A percentile compares a stretch with the other conserved stretches of the same genome.
These are phyloP conservation scores for Astropecten irregularis DNA, from an alignment of 53 echinoderm and acorn worm species.

Conservation along the genomic window DNA sequence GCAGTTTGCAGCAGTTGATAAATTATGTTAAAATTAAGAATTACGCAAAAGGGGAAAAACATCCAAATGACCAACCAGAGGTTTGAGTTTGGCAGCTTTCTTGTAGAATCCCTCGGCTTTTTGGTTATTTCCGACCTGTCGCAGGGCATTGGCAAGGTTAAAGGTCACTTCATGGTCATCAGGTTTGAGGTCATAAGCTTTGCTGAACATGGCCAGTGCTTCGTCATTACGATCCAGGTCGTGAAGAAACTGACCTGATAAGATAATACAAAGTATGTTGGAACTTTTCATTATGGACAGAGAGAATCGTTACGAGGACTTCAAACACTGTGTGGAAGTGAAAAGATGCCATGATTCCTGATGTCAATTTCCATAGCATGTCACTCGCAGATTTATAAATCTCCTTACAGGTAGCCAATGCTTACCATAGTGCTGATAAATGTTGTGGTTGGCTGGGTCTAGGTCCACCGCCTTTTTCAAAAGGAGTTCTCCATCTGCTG, in stretches of 20 bases:
- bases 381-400: no score
- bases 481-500: conserved; percentile 68
- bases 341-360: no score
- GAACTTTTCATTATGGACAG: no score
- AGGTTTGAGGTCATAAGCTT: conserved; percentile 68
- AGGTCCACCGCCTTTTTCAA: conserved; percentile 74
- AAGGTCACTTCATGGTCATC: conserved; percentile 94
- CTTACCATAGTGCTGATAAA: conserved; percentile 90
- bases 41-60: no score
- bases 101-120: conserved; percentile 84
- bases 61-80: conserved; percentile 85
- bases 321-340: no score
- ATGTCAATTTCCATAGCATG: no score
- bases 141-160: conserved; percentile 91
- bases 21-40: no score
- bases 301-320: no score
- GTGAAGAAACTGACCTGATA: conserved; percentile 83
- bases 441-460: conserved; percentile 77
- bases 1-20: no score
- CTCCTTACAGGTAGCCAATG: no score
- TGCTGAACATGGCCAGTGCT: conserved; percentile 69
- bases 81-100: conserved; percentile 83
- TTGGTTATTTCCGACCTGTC: conserved; percentile 80
- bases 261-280: no score
- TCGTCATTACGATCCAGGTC: conserved; percentile 70